Evolutionary conservation across 2,113 vertebrate genomes (phyloP), one percentile per base, ranked within the genome.

Genomic region (Anser brachyrhynchus): DNA sequence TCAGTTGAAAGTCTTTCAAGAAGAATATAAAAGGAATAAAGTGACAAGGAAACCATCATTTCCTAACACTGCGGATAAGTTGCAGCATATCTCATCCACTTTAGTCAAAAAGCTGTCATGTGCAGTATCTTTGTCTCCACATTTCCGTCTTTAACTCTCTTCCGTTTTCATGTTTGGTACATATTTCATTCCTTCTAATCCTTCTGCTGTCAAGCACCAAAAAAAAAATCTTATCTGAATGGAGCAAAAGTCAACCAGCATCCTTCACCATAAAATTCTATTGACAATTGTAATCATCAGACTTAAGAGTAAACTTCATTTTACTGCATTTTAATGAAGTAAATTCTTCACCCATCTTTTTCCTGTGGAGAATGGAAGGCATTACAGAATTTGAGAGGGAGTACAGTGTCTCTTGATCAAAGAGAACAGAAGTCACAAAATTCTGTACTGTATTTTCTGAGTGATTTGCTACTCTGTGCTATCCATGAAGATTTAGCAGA

Each of bases 311-410:
- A 84, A 79, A 87, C n/a, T 74, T 66, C 49, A 87, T 71, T 91
- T 89, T 86, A 64, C 19, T 37, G 69, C 70, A 88, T 86, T 86
- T 86, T 74, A 77, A 91, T 80, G 31, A 95, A 80, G 71, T 33
- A 55, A 92, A 76, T 58, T 92, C 59, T 90, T 87, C 67, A 44
- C 59, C 12, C 49, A 10, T 41, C 54, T 89, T 35, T 66, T 79
- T 77, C 20, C 41, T 58, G 39, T 12, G 18, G 49, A 22, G 76
- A 82, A 79, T 41, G 31, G 41, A n/a, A 54, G 29, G 44, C 54
- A 26, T 10, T 26, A 44, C 5, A 85, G n/a, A 87, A 82, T 70
- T 33, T 79, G 43, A 70, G 65, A 59, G n/a, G 11, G 15, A 17
- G 20, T 44, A 15, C 4, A 54, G 22, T 19, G 21, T 51, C 46